Conservation (phyloP, 92 coral and sea anemone species). For the Parazoanthus swiftii region DNA sequence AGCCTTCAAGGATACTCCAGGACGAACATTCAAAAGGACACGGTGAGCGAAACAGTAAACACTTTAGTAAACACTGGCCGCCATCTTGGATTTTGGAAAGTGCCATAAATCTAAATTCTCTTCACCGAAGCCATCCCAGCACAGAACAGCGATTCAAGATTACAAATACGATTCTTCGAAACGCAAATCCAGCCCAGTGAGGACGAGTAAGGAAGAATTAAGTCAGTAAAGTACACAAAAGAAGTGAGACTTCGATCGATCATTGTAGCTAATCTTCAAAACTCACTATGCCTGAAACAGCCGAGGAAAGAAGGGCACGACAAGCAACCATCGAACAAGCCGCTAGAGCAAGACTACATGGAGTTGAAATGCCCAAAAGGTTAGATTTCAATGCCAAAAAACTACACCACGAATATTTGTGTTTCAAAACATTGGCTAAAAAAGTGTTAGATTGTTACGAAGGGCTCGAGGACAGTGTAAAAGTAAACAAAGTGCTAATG, state of each 20-base stretch:
- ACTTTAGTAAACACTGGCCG: slow-evolving; percentile 52
- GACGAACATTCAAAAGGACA: slow-evolving; percentile 58
- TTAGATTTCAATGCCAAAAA: slow-evolving; percentile 64
- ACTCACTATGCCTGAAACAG: slow-evolving; percentile 60
- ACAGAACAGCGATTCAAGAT: slow-evolving; percentile 61
- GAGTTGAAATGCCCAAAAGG: slow-evolving; percentile 73
- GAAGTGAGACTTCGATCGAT: slow-evolving; percentile 28
- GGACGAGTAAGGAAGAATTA: slow-evolving; percentile 34
- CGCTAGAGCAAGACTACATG: slow-evolving; percentile 72
- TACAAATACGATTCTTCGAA: slow-evolving; percentile 46
- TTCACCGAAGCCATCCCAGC: slow-evolving; percentile 71
- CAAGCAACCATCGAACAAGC: slow-evolving; percentile 67
- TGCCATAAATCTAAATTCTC: slow-evolving; percentile 58
- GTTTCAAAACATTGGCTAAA: slow-evolving; percentile 60
- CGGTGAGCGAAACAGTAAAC: slow-evolving; percentile 61
- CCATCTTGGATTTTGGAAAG: slow-evolving; percentile 74
- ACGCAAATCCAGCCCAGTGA: slow-evolving; percentile 57
- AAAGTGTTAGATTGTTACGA: slow-evolving; percentile 65
- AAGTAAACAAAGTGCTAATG: slow-evolving; percentile 69
- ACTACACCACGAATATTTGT: slow-evolving; percentile 65
- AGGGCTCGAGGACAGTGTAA: slow-evolving; percentile 66
- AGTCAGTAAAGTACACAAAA: slow-evolving; percentile 56
- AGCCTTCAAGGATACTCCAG: slow-evolving; percentile 61
- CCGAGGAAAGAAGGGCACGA: slow-evolving; percentile 62
- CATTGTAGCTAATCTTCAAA: slow-evolving; percentile 50